A percentile compares a stretch with the other conserved stretches of the same genome.
Evolutionary conservation across 1,140 invertebrate genomes (phyloP).

Genomic region (Phenacoccus solenopsis): DNA sequence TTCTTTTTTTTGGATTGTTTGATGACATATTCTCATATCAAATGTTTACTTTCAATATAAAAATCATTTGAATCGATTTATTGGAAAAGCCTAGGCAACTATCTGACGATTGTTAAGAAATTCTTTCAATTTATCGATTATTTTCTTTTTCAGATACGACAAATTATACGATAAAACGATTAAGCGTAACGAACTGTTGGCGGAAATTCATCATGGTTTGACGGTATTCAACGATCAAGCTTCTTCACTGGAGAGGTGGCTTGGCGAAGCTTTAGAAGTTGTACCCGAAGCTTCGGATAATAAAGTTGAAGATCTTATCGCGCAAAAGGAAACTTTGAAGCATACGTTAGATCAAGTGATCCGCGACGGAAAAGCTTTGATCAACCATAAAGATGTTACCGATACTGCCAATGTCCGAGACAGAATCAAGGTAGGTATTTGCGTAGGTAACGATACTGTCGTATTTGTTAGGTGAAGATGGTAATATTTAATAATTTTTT

Average conservation of each 20-base stretch:
- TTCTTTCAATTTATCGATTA: too few species aligned
- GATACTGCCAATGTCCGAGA: slow-evolving; percentile 75
- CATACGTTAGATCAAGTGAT: slow-evolving; percentile 62
- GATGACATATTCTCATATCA: too few species aligned
- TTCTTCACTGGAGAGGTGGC: slow-evolving; percentile 54
- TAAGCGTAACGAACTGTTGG: slow-evolving; percentile 65
- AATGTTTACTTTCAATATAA: too few species aligned
- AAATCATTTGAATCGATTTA: too few species aligned
- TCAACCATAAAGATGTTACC: slow-evolving; percentile 79
- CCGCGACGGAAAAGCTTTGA: slow-evolving; percentile 62
- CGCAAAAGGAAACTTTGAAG: slow-evolving; percentile 42
- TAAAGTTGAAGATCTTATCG: slow-evolving; percentile 39
- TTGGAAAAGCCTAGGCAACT: too few species aligned
- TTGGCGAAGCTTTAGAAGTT: slow-evolving; percentile 54
- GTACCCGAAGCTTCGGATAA: slow-evolving; percentile 63
- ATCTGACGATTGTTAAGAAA: slow-evolving; percentile 27
- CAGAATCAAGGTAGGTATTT: slow-evolving; percentile 47
- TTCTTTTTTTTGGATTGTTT: too few species aligned
- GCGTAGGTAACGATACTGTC: background rate
- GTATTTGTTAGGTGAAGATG: too few species aligned
- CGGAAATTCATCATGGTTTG: slow-evolving; percentile 61
- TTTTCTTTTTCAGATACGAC: slow-evolving; percentile 67
- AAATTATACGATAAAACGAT: slow-evolving; percentile 66
- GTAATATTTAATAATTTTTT: background rate
- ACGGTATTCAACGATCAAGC: slow-evolving; percentile 56